A percentile compares a stretch with the other conserved stretches of the same genome.
These are phyloP conservation scores for Aethes cnicana DNA, from an alignment of 2,888 invertebrate species.

Conservation along the genomic window DNA sequence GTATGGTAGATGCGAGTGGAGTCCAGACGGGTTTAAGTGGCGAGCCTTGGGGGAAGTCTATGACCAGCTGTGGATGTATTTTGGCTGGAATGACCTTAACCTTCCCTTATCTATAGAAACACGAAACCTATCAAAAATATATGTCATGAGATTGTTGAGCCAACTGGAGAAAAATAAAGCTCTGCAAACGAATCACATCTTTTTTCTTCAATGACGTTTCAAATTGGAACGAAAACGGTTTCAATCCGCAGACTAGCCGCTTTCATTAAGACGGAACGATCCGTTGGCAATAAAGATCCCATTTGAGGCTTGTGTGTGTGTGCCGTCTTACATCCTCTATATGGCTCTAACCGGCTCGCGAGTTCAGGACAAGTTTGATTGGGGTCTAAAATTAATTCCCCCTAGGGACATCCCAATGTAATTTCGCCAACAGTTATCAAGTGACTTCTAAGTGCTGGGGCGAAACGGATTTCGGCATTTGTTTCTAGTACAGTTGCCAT, in stretches of 20 bases:
- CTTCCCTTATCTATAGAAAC: no score
- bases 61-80: no score
- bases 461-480: no score
- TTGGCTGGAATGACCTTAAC: no score
- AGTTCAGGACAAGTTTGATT: constrained; percentile 63
- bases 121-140: no score
- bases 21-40: no score
- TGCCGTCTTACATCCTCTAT: constrained; percentile 37
- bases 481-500: no score
- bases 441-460: constrained; percentile 45
- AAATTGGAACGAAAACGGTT: constrained; percentile 8
- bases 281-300: constrained; percentile 21
- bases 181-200: background rate
- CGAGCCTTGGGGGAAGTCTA: no score
- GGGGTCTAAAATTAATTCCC: constrained; percentile 66
- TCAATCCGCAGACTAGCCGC: constrained; percentile 1
- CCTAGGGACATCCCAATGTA: constrained; percentile 54
- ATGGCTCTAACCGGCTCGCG: constrained; percentile 42
- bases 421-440: constrained; percentile 59
- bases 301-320: constrained; percentile 28
- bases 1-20: no score
- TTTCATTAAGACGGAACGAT: constrained; percentile 18
- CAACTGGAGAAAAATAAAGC: no score
- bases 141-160: no score
- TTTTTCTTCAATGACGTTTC: background rate